A percentile compares a stretch with the other conserved stretches of the same genome.
phyloP scores from a whole-genome alignment of 2,888 invertebrate genomes.

The Hanleya hanleyi region DNA sequence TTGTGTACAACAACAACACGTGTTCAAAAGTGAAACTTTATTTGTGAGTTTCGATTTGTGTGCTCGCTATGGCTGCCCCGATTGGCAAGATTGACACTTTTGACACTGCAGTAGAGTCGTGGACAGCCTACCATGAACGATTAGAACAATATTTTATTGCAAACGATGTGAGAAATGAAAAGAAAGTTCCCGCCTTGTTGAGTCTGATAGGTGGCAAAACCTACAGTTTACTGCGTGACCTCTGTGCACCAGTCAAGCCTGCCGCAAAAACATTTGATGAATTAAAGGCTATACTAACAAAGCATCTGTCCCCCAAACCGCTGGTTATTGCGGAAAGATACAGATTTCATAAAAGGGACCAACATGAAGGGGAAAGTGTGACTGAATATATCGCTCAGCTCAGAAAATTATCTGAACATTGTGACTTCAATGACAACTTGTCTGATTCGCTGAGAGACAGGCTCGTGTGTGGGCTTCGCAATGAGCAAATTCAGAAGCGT shows the following conservation, averaged over 20 bases:
- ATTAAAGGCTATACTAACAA: constrained; percentile 17
- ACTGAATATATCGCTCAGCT: neutral
- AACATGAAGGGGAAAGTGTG: neutral
- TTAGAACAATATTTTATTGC: constrained; percentile 33
- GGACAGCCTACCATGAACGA: constrained; percentile 32
- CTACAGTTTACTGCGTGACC: constrained; percentile 15
- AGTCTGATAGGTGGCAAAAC: constrained; percentile 33
- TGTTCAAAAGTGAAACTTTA: no score
- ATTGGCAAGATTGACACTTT: no score
- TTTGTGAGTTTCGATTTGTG: no score
- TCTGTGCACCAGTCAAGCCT: constrained; percentile 34
- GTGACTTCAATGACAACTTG: constrained; percentile 14
- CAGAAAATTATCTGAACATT: neutral
- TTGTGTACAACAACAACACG: no score
- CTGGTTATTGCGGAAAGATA: constrained; percentile 29
- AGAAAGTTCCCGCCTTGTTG: constrained; percentile 32
- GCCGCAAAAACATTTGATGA: constrained; percentile 27
- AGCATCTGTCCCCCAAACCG: constrained; percentile 31
- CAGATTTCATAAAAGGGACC: constrained; percentile 6
- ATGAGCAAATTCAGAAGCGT: constrained; percentile 19
- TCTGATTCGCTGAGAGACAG: constrained; percentile 31
- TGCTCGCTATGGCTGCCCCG: no score
- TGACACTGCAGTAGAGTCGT: no score
- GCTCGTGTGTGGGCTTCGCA: constrained; percentile 37
- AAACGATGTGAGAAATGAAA: constrained; percentile 30